Evolutionary conservation across 2,113 vertebrate genomes (phyloP), one percentile per base, ranked within the genome.

Genomic region (Actenoides lindsayi): DNA sequence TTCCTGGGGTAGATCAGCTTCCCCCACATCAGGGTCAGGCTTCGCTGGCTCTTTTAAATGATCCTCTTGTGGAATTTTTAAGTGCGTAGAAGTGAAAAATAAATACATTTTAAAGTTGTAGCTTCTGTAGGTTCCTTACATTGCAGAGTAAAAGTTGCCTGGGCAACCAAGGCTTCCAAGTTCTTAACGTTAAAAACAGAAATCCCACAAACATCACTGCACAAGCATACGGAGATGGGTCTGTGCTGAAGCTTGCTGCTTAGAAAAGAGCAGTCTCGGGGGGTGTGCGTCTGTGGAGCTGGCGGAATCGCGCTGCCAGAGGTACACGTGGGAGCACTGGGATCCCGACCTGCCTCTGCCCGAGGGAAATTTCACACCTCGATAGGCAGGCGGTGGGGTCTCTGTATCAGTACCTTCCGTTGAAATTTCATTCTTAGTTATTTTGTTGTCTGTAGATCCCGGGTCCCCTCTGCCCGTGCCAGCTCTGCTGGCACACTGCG

Each of bases 111-210:
- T 76, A 2, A 87, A 95, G 87, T 48, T 64, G 5, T 35, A 56
- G 48, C 16, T 87, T 69, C 31, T 5, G 35, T 57, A 27, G 67
- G 30, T 87, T 85, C 54, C 71, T 90, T 50, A 35, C 16, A 5
- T 80, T 85, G 79, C 27, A 9, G 95, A 90, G 81, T 80, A 46
- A 20, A 42, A 63, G 97, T 94, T 94, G 88, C 86, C 77, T 48
- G 48, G 87, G 92, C 80, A 97, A 91, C 93, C 25, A 33, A 23
- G 74, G 62, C 89, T 95, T 78, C 67, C 68, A 60, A 1, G 42
- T 81, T 39, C 81, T 46, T 46, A 62, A n/a, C 8, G 13, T 31
- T 44, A 35, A 44, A 21, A 73, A 51, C 73, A 76, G 24, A 75
- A 83, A 28, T 13, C 62, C 77, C 60, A 4, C 67, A 4, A 0